Base-by-base conservation (phyloP, 2,113 vertebrate genomes). In the Coptodon rendalli region DNA sequence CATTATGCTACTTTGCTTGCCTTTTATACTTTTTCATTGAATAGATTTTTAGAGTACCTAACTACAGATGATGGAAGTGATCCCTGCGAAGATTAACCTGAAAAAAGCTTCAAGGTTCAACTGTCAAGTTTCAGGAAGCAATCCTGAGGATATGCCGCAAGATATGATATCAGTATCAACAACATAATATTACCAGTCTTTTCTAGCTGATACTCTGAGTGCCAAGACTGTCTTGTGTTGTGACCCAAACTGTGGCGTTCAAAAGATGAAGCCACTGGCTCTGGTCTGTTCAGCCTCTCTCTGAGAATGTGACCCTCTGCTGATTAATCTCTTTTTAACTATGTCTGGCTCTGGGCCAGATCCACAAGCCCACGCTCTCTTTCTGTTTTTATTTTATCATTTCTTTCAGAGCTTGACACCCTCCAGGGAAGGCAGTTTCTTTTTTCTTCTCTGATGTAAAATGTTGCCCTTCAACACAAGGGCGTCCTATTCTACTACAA, bases 241-340 rank as follows among this genome's bases (percentile, higher is more conserved):
- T 71, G 80, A 82, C 36, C 50, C 12, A 43, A 79, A 81, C 82
- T 24, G 61, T 66, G 45, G 90, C 86, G 45, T 83, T 89, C 81
- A 22, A 57, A 84, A 84, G 89, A 84, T 84, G 86, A 86, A 83
- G 89, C 53, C 87, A 31, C n/a, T 24, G 56, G 82, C 81, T 81
- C 83, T 61, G 80, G 56, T 82, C 84, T 85, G 90, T 31, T 91
- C 93, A 61, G 86, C 84, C 89, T 83, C 94, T 89, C 87, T 86
- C 81, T 92, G 89, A 94, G 94, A 95, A 95, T 94, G 92, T 92
- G 93, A 94, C 92, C 94, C 94, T 89, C 43, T 91, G 92, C 93
- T 95, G 95, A 95, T 96, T 95, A 95, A 96, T 96, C 94, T 93
- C 93, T 93, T 95, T 96, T 95, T 95, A 96, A 96, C 94, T 89